phyloP scores from a whole-genome alignment of 1,140 invertebrate species.

The Dreissena polymorpha region DNA sequence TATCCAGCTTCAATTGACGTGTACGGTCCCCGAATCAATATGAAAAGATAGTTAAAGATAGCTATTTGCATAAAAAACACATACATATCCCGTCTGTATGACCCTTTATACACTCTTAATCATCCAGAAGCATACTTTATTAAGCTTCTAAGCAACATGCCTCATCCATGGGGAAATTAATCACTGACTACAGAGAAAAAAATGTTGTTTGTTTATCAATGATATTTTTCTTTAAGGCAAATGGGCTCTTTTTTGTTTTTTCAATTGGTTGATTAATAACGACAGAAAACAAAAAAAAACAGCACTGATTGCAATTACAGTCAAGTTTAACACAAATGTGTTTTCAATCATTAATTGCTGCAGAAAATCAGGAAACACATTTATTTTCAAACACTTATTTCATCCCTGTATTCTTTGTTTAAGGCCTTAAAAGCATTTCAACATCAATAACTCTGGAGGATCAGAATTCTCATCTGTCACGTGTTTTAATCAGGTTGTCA shows the following conservation, averaged over 20 bases:
- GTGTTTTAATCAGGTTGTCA: too few relatives aligned
- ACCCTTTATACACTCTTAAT: conserved; percentile 45
- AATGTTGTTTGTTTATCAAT: not conserved
- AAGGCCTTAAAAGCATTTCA: too few relatives aligned
- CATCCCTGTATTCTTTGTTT: too few relatives aligned
- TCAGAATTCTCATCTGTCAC: too few relatives aligned
- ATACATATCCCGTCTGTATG: conserved; percentile 32
- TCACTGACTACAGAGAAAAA: not conserved
- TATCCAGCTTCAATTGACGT: too few relatives aligned
- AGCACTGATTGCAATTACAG: not conserved
- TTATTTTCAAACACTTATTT: too few relatives aligned
- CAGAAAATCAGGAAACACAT: not conserved
- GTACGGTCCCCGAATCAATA: conserved; percentile 21
- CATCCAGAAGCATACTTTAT: conserved; percentile 33
- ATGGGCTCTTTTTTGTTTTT: not conserved
- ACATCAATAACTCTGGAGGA: too few relatives aligned
- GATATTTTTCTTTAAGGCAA: not conserved
- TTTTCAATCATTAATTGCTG: not conserved
- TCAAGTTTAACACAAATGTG: not conserved
- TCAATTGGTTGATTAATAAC: not conserved
- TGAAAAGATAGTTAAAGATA: conserved; percentile 13
- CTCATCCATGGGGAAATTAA: conserved; percentile 18
- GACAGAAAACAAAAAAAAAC: not conserved
- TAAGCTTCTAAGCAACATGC: conserved; percentile 35
- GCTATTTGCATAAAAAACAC: conserved; percentile 47